A percentile compares a stretch with the other conserved stretches of the same genome.
Evolutionary conservation across 2,797 vertebrate species (phyloP).

Genomic region (Peromyscus eremicus): DNA sequence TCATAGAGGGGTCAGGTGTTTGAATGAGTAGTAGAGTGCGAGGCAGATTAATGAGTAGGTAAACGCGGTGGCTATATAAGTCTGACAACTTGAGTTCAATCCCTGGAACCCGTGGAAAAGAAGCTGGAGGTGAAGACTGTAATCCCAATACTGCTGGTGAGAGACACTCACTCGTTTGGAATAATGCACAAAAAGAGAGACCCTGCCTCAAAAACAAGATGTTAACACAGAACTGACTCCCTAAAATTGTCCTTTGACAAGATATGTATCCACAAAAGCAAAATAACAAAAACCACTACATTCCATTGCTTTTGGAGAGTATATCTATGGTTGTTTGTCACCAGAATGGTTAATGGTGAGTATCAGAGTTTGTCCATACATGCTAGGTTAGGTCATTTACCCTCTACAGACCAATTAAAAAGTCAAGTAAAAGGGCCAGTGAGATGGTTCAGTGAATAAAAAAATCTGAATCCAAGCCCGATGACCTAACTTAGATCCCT

Average conservation of each 20-base stretch:
- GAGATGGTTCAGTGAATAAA: neutral
- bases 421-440: neutral
- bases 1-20: too few species aligned
- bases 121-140: neutral
- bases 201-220: neutral
- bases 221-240: neutral
- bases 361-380: neutral
- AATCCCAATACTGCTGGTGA: neutral
- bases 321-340: neutral
- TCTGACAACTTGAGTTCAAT: neutral
- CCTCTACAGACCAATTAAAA: neutral
- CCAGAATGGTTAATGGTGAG: neutral
- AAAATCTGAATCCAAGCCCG: neutral
- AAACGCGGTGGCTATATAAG: neutral
- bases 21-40: neutral
- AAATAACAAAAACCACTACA: neutral
- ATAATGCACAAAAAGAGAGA: neutral
- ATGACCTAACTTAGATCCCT: neutral
- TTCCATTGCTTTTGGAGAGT: neutral
- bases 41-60: neutral
- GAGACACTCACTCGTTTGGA: neutral
- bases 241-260: neutral
- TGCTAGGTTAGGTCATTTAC: neutral
- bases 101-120: neutral
- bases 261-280: neutral